These are phyloP conservation scores for Caenorhabditis afra DNA, from an alignment of 2,888 invertebrate genomes.

Conservation along the genomic window DNA sequence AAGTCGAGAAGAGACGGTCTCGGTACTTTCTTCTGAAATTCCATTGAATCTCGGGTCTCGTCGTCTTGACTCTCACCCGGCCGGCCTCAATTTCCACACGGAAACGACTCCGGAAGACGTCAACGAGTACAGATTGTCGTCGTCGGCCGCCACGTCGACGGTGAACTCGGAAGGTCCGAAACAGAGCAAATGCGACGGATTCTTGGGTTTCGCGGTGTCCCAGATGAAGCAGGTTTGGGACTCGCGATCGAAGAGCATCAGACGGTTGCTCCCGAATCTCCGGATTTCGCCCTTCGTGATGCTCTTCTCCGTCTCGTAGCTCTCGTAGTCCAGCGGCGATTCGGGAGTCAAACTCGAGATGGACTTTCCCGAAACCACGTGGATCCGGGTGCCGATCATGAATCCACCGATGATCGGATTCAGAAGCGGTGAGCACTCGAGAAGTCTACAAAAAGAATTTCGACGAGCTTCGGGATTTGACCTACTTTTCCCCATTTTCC, in stretches of 20 bases:
- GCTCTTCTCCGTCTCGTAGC: conserved; percentile 36
- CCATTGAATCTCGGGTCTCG: too few species aligned
- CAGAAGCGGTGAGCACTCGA: conserved; percentile 46
- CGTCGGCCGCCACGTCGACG: conserved; percentile 52
- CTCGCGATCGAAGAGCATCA: conserved; percentile 29
- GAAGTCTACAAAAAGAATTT: conserved; percentile 14
- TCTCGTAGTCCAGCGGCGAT: conserved; percentile 50
- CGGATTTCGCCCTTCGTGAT: conserved; percentile 23
- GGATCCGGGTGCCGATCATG: conserved; percentile 22
- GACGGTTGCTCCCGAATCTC: conserved; percentile 13
- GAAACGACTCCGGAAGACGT: conserved; percentile 68
- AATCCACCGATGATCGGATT: conserved; percentile 27
- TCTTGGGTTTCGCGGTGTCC: conserved; percentile 46
- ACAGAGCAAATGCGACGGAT: conserved; percentile 45
- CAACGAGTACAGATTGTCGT: conserved; percentile 55
- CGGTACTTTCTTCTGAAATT: conserved; percentile 63
- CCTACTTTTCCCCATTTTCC: conserved; percentile 13
- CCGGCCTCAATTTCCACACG: conserved; percentile 66
- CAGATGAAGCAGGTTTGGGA: conserved; percentile 49
- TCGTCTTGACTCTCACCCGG: conserved; percentile 67
- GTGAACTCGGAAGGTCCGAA: conserved; percentile 57
- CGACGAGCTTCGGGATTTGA: not conserved
- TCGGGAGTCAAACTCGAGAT: conserved; percentile 25
- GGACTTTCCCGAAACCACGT: conserved; percentile 10
- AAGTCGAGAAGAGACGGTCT: conserved; percentile 50